Evolutionary conservation across 2,113 vertebrate species (phyloP).

Genomic region (Gulo gulo): DNA sequence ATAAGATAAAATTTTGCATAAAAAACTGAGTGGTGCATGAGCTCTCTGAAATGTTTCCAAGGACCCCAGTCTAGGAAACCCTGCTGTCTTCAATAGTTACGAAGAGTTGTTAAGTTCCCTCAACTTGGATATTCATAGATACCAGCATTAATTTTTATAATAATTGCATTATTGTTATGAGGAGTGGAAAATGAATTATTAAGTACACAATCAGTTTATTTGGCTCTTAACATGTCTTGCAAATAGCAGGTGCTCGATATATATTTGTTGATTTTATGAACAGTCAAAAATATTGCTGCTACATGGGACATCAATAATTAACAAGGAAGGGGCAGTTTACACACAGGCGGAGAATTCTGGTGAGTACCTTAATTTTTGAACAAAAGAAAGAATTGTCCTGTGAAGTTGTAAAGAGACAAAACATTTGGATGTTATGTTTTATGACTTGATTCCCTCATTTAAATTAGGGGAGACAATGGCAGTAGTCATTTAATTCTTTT

Average conservation of each 20-base stretch:
- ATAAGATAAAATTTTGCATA: neutral
- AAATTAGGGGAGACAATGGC: neutral
- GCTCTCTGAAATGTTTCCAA: neutral
- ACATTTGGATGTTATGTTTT: neutral
- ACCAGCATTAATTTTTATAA: neutral
- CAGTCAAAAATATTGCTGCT: neutral
- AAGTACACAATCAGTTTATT: neutral
- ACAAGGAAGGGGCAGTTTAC: neutral
- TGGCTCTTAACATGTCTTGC: neutral
- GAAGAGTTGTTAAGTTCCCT: neutral
- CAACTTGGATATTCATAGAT: neutral
- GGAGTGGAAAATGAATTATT: neutral
- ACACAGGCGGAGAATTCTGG: neutral
- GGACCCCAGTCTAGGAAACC: neutral
- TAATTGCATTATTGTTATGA: neutral
- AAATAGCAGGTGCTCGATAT: neutral
- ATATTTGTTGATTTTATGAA: neutral
- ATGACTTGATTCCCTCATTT: neutral
- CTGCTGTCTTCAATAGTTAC: neutral
- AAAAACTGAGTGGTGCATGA: neutral
- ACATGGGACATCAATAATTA: neutral
- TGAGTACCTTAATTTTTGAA: neutral
- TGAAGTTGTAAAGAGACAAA: neutral
- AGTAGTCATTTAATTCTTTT: conserved; percentile 40
- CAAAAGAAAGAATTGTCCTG: neutral